Conservation (phyloP, 2,113 vertebrate genomes). For the Psophia crepitans region DNA sequence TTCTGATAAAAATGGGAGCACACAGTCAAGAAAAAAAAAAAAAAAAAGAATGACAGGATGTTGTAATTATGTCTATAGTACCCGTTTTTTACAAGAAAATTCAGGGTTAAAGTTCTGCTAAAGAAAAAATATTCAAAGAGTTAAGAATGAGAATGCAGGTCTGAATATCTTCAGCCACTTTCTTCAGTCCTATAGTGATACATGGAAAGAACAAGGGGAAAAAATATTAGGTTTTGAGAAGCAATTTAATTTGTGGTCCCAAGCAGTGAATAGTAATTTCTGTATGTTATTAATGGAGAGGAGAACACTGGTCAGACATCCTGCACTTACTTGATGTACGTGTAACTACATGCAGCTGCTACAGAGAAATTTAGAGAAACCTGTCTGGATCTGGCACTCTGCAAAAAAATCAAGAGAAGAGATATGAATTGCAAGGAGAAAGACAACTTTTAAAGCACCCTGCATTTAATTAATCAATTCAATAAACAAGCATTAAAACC, state of each 20-base stretch:
- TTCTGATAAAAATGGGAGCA: not conserved
- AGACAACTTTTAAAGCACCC: not conserved
- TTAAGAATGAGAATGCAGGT: not conserved
- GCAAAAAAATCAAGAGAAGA: not conserved
- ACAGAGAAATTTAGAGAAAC: not conserved
- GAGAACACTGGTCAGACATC: not conserved
- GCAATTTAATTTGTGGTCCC: not conserved
- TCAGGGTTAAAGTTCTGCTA: not conserved
- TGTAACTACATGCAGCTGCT: not conserved
- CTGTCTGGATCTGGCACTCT: not conserved
- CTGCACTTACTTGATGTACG: not conserved
- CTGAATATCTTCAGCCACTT: not conserved
- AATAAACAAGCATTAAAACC: not conserved
- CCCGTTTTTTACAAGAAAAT: not conserved
- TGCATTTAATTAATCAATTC: not conserved
- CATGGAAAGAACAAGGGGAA: not conserved
- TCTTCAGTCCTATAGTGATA: not conserved
- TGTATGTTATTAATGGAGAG: not conserved
- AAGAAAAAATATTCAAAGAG: not conserved
- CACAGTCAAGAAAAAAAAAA: not conserved
- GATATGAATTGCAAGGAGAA: accelerated
- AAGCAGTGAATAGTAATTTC: not conserved
- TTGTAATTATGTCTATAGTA: not conserved
- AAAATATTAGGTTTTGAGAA: not conserved
- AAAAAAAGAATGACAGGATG: not conserved